Evolutionary conservation across 2,797 vertebrate species (phyloP), one percentile per base, ranked within the genome.

Genomic region (Sebastes diaconus): DNA sequence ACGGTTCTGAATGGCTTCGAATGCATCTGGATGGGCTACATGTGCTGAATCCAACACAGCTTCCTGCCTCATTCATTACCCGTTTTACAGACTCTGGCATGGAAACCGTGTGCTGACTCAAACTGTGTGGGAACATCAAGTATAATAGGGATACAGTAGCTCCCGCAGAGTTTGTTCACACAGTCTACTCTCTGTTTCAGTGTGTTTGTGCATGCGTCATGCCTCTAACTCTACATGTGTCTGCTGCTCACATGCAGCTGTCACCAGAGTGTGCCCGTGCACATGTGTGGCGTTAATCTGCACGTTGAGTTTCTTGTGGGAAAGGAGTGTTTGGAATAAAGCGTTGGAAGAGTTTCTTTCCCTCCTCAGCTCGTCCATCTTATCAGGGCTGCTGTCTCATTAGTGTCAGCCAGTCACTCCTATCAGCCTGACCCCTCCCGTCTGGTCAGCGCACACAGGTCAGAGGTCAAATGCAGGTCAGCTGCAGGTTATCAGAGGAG

Each of bases 21-120:
- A 79, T 78, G 83, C 59, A 64, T 84, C 71, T 89, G 84, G 81
- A 91, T 78, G 63, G 70, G 66, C 63, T 82, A 75, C 59, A 42
- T 76, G 73, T 60, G 50, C 83, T 88, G 77, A 66, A 88, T 90
- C 88, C 84, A 88, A 55, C 61, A 50, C 59, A 57, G 73, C 86
- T 92, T 93, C 85, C 88, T 92, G 86, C 75, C 83, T 86, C 89
- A 82, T 93, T 93, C 86, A 91, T 93, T 90, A 87, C 80, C 87
- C 69, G 4, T 88, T 93, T 90, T 90, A 90, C 90, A 90, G 84
- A 91, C 87, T 92, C 69, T 93, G 91, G 88, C 86, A 85, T 76
- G 78, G 80, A 88, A 78, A 77, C 63, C 3, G 0, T 46, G 60
- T 61, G 77, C 81, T 90, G 85, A 91, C 80, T 91, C 84, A 87